Evolutionary conservation across 2,797 vertebrate genomes (phyloP), one percentile per base, ranked within the genome.

Genomic region (Ispidina lecontei): DNA sequence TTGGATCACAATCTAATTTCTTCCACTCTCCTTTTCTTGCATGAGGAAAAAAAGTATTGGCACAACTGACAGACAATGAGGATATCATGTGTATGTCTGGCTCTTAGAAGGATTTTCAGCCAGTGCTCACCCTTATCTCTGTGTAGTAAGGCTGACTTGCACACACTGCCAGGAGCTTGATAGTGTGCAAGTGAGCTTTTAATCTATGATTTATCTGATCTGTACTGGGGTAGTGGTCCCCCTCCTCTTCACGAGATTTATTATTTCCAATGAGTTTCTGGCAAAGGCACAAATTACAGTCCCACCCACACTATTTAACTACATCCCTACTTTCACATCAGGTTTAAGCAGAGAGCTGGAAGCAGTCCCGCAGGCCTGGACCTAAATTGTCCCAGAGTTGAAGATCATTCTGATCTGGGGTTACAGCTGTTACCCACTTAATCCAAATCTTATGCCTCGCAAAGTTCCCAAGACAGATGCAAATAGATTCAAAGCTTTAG

Each of bases 401-500:
- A 73, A 51, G 56, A 70, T 2, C 2, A 9, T 11, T 64, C 69
- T 79, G 68, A 62, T 58, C 33, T 81, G 58, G 18, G 39, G 18
- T 90, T 71, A 54, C 43, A 90, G 68, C 59, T 93, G 65, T 63
- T 80, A 69, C n/a, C 20, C 31, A 25, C 49, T 71, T 59, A 65
- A 84, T 35, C n/a, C 44, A 56, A 67, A 7, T 43, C 60, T 35
- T 60, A 44, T 3, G 10, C 72, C 22, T 94, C 54, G 19, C 51
- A 25, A 76, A 79, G 69, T 41, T 95, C 79, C 91, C 90, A 63
- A 71, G 62, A 39, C 41, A 84, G 46, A 79, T 89, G 70, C 43
- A 95, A 90, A 90, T 8, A 68, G 46, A 60, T 52, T 71, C 47
- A 65, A 77, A 89, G 72, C 81, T 90, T 91, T 39, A 63, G 51